Base-by-base conservation (phyloP, 2,888 invertebrate species). In the Napeogenes sylphis region DNA sequence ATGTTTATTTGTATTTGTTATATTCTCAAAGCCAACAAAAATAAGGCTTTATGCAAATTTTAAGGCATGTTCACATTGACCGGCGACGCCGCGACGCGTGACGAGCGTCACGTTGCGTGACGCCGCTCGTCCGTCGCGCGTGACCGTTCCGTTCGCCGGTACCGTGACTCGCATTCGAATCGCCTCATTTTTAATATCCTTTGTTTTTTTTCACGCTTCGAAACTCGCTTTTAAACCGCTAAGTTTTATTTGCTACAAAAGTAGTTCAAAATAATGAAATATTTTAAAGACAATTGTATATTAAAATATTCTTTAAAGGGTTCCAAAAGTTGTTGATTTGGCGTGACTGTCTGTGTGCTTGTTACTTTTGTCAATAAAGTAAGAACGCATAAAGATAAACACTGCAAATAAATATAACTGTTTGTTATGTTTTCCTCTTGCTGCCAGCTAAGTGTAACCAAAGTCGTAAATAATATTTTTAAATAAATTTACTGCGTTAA, bases 131-230 rank as follows among this genome's bases (percentile, higher is more conserved):
- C 62, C 58, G 66, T 70, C 73, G 80, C 77, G 82, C 87, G 84
- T 86, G 84, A 86, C 89, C 82, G 87, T 83, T 85, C 86, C 87
- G 85, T 84, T 83, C 82, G 81, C 80, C 80, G 82, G 76, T 82
- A 78, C 79, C 81, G 82, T 84, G 84, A 82, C 85, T 84, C 79
- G 83, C 79, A 81, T 85, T 80, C 81, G 78, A 80, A 81, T 75
- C 79, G 73, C 76, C 74, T 69, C 58, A 62, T 78, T 77, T 79
- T 80, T 81, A 82, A 81, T 75, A 78, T 73, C 71, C 75, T 71
- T 67, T 73, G 72, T 79, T 83, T 84, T 42, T 42, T 83, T 82
- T 81, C 77, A 75, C 81, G 77, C 78, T 77, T 76, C 77, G 75
- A 79, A 82, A 83, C 83, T 85, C 84, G 84, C 84, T 85, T 86